These are phyloP conservation scores for Phaenicophaeus curvirostris DNA, from an alignment of 2,797 vertebrate genomes.

Conservation along the genomic window DNA sequence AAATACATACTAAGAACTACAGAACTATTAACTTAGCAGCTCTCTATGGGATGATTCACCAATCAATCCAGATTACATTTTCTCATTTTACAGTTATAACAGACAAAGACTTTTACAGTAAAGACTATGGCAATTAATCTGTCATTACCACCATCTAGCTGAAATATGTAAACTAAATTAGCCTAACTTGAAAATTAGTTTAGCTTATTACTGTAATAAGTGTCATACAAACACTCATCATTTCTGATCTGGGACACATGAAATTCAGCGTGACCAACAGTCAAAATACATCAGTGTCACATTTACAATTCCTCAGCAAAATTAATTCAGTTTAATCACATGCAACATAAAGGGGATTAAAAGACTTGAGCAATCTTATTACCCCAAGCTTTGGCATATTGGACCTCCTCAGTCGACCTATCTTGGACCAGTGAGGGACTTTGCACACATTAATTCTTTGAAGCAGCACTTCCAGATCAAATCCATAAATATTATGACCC, in stretches of 20 bases:
- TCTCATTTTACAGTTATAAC: slow-evolving; percentile 43
- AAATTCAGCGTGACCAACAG: slow-evolving; percentile 52
- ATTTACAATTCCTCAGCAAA: slow-evolving; percentile 33
- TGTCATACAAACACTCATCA: slow-evolving; percentile 50
- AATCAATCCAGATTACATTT: slow-evolving; percentile 60
- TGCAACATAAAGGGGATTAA: slow-evolving; percentile 22
- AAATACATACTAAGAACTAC: background rate
- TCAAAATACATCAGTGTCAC: slow-evolving; percentile 47
- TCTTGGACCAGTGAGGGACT: slow-evolving; percentile 97
- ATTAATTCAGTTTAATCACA: slow-evolving; percentile 61
- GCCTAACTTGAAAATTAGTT: slow-evolving; percentile 64
- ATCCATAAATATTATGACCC: slow-evolving; percentile 95
- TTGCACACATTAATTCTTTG: slow-evolving; percentile 92
- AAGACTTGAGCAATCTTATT: slow-evolving; percentile 64
- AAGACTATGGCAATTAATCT: slow-evolving; percentile 67
- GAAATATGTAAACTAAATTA: slow-evolving; percentile 68
- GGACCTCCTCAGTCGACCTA: slow-evolving; percentile 90
- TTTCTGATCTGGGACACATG: slow-evolving; percentile 27
- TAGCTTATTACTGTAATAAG: slow-evolving; percentile 57
- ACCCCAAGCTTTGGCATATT: slow-evolving; percentile 98
- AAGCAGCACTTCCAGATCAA: slow-evolving; percentile 95
- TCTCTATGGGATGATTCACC: slow-evolving; percentile 58
- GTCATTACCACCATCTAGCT: slow-evolving; percentile 55
- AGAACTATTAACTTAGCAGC: slow-evolving; percentile 26
- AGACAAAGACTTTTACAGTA: slow-evolving; percentile 58